Evolutionary conservation across 2,888 invertebrate genomes (phyloP), one percentile per base, ranked within the genome.

Genomic region (Minunthozetes semirufus): DNA sequence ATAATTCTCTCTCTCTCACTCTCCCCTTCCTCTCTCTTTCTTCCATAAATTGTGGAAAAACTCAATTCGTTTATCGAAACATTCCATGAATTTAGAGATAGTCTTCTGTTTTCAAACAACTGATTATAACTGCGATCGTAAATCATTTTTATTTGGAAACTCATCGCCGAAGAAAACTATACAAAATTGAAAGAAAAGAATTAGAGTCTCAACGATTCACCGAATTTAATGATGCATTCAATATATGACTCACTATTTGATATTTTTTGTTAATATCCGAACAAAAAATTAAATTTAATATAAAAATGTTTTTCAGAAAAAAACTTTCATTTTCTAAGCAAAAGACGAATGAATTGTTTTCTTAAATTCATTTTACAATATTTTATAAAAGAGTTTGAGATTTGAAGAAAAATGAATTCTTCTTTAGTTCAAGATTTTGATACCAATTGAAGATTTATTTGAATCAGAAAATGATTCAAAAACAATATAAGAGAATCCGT

Each of bases 111-210:
- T 42, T 68, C 68, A 68, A 63, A 68, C 68, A 68, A 68, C 38
- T 68, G 42, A 68, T 68, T 68, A 68, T 68, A 68, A 68, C 68
- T 46, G n/a, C 46, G 22, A 68, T 68, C 68, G 46, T 68, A 68
- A 68, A 68, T 68, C 68, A 68, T n/a, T 68, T 68, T 68, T 68
- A 68, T 68, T 68, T 68, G 68, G 25, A 56, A 56, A 56, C 56
- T 63, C 33, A 63, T 63, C 61, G 11, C 25, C 22, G 15, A 59
- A 25, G 56, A 56, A 29, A 29, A 61, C 1, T 8, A 38, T 1
- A 68, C 22, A 42, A 42, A 68, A 68, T 42, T 46, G 9, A 1
- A 33, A 63, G 61, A 25, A 56, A 61, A 61, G 29, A 11, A 61
- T 9, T 25, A 22, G 17, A 66, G 38, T 46, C 46, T 46, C 19